A percentile compares a stretch with the other conserved stretches of the same genome.
phyloP scores from a whole-genome alignment of 2,113 vertebrate genomes.

The Columba janthina region DNA sequence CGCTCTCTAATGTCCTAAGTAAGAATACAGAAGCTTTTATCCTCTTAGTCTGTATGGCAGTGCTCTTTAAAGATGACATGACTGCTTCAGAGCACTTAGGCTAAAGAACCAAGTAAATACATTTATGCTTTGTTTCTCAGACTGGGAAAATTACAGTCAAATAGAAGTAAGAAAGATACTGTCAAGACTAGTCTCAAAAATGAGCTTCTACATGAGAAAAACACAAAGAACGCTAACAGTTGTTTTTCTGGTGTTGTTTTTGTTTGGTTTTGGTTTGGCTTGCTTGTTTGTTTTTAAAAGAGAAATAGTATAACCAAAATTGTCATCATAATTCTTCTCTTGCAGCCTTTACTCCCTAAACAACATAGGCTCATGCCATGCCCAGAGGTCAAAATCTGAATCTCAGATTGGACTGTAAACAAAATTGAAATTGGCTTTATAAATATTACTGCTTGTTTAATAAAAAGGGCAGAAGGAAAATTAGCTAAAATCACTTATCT shows the following conservation, averaged over 20 bases:
- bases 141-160: neutral
- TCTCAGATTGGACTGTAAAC: neutral
- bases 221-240: neutral
- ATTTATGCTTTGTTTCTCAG: neutral
- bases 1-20: neutral
- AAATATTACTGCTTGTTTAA: neutral
- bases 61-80: accelerated
- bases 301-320: neutral
- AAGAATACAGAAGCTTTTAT: neutral
- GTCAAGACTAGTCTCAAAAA: neutral
- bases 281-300: neutral
- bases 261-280: neutral
- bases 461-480: neutral
- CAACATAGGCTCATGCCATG: neutral
- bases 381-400: neutral
- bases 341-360: neutral
- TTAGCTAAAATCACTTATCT: neutral
- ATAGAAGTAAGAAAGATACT: neutral
- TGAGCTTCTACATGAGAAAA: neutral
- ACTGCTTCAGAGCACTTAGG: neutral
- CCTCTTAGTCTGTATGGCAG: neutral
- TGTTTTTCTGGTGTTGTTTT: neutral
- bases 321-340: neutral
- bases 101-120: neutral
- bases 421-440: neutral